Percentiles rank a stretch among this genome's conserved stretches.
Evolutionary conservation across 2,888 invertebrate genomes (phyloP).

Genomic region (Drosophila infuscata): DNA sequence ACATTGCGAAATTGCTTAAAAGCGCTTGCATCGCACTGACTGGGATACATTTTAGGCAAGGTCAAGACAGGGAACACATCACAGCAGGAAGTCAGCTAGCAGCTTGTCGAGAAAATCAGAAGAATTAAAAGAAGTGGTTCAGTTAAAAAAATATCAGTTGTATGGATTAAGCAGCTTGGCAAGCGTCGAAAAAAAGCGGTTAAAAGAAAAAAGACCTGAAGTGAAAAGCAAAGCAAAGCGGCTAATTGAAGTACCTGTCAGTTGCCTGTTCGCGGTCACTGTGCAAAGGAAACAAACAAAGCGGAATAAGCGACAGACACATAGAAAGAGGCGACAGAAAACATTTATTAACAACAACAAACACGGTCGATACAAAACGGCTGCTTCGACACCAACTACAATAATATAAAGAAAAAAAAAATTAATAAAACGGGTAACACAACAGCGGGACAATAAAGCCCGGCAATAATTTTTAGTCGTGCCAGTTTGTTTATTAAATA

Average conservation of each 20-base stretch:
- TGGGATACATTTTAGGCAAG: slow-evolving; percentile 45
- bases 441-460: slow-evolving; percentile 53
- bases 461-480: slow-evolving; percentile 72
- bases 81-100: background rate
- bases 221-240: slow-evolving; percentile 67
- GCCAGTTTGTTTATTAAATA: slow-evolving; percentile 72
- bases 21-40: slow-evolving; percentile 38
- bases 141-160: background rate
- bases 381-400: slow-evolving; percentile 39
- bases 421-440: slow-evolving; percentile 26
- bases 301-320: slow-evolving; percentile 64
- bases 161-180: slow-evolving; percentile 6
- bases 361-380: slow-evolving; percentile 20
- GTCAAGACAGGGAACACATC: slow-evolving; percentile 31
- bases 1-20: slow-evolving; percentile 52
- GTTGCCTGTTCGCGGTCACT: slow-evolving; percentile 41
- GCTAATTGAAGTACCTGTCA: slow-evolving; percentile 55
- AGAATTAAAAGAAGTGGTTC: background rate
- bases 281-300: slow-evolving; percentile 72
- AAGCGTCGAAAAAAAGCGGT: background rate
- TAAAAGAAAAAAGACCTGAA: slow-evolving; percentile 37
- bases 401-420: slow-evolving; percentile 35
- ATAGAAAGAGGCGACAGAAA: slow-evolving; percentile 52
- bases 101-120: background rate
- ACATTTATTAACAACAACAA: slow-evolving; percentile 50